Percentiles rank a stretch among this genome's conserved stretches.
Conservation (phyloP, 1,140 invertebrate genomes). For the Cheumatopsyche charites region DNA sequence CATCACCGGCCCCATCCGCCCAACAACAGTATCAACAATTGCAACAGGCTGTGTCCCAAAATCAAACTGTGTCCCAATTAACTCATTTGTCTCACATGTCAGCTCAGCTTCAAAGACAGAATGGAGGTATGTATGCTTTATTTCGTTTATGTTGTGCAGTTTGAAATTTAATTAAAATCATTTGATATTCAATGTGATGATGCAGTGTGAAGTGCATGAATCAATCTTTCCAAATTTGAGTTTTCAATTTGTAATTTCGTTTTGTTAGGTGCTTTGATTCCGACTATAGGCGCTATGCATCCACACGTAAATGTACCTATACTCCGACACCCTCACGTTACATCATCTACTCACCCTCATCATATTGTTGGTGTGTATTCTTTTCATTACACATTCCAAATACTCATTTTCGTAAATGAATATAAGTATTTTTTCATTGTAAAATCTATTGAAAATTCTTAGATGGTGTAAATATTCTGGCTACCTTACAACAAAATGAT, state of each 20-base stretch:
- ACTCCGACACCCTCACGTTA: conserved; percentile 56
- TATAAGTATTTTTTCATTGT: not conserved
- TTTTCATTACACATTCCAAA: not conserved
- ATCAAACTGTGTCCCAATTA: conserved; percentile 42
- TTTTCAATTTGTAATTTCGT: not conserved
- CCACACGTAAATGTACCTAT: conserved; percentile 47
- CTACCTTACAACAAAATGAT: conserved; percentile 51
- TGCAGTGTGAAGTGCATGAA: too few species aligned
- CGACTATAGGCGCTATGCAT: conserved; percentile 36
- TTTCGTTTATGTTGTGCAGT: not conserved
- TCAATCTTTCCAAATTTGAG: not conserved
- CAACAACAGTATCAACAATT: conserved; percentile 46
- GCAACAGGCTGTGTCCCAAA: conserved; percentile 33
- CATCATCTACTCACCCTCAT: conserved; percentile 59
- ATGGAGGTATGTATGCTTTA: conserved; percentile 35
- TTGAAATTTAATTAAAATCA: not conserved
- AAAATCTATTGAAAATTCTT: not conserved
- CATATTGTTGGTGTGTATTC: conserved; percentile 53
- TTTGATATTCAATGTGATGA: not conserved
- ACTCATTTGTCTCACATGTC: conserved; percentile 44
- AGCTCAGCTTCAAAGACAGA: conserved; percentile 40
- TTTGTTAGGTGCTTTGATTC: conserved; percentile 35
- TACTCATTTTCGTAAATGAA: not conserved
- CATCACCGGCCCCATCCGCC: conserved; percentile 56
- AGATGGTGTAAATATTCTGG: conserved; percentile 43